Evolutionary conservation across 2,888 invertebrate genomes (phyloP).

Genomic region (Megalurothrips usitatus): DNA sequence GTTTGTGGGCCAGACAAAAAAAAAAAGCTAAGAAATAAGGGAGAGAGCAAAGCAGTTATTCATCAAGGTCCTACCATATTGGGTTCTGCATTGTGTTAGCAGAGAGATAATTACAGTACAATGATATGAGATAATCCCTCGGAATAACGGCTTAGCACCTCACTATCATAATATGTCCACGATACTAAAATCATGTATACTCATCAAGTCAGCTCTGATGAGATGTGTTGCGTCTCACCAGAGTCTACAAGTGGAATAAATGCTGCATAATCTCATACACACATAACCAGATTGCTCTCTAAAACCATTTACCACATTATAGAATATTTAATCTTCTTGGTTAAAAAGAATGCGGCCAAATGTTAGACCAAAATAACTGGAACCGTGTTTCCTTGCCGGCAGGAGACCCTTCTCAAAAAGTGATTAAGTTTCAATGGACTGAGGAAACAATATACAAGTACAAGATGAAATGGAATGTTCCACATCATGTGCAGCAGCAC

Average conservation of each 20-base stretch:
- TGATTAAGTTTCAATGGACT: neutral
- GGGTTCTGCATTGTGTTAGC: neutral
- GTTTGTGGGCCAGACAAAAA: neutral
- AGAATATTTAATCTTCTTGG: too few species aligned
- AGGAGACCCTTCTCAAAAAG: neutral
- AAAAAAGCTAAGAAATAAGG: neutral
- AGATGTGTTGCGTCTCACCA: too few species aligned
- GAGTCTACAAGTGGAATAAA: too few species aligned
- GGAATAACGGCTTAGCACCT: neutral
- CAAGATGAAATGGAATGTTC: constrained; percentile 5
- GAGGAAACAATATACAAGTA: neutral
- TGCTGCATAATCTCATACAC: too few species aligned
- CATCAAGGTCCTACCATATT: neutral
- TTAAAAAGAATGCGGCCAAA: too few species aligned
- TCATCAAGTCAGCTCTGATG: too few species aligned
- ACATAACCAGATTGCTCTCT: too few species aligned
- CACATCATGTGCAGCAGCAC: neutral
- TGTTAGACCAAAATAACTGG: neutral
- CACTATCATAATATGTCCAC: neutral
- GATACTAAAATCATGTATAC: neutral
- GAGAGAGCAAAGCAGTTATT: neutral
- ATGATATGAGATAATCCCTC: neutral
- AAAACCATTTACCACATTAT: too few species aligned
- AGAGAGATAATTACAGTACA: neutral
- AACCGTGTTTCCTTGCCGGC: neutral